A percentile compares a stretch with the other conserved stretches of the same genome.
Evolutionary conservation across 1,140 invertebrate species (phyloP).

Genomic region (Bombus balteatus): DNA sequence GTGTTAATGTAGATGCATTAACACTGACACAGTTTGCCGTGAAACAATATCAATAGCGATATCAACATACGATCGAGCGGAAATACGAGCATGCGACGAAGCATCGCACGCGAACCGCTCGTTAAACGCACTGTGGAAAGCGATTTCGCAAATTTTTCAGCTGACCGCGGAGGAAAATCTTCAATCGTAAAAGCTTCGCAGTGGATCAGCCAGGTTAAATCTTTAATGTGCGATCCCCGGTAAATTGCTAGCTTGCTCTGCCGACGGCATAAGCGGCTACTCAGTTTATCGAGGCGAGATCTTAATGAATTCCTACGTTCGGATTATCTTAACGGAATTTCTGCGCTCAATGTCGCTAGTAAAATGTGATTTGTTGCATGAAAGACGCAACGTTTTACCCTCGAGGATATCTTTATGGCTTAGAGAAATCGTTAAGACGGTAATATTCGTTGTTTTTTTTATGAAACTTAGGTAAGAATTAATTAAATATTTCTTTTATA

Average conservation of each 20-base stretch:
- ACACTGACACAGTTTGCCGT: background rate
- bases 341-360: background rate
- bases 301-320: background rate
- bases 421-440: background rate
- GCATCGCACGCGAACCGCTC: background rate
- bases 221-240: background rate
- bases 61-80: background rate
- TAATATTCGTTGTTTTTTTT: background rate
- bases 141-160: background rate
- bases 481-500: background rate
- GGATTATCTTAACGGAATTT: background rate
- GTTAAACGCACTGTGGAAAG: background rate
- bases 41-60: background rate
- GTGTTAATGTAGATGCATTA: background rate
- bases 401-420: background rate
- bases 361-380: background rate
- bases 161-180: background rate
- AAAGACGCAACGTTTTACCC: background rate
- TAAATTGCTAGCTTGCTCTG: background rate
- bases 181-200: background rate
- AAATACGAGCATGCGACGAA: background rate
- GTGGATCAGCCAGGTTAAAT: background rate
- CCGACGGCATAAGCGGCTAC: background rate
- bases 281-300: background rate
- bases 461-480: background rate